Percentiles rank a stretch among this genome's conserved stretches.
These are phyloP conservation scores for Pheosia gnoma DNA, from an alignment of 2,888 invertebrate species.

Conservation along the genomic window DNA sequence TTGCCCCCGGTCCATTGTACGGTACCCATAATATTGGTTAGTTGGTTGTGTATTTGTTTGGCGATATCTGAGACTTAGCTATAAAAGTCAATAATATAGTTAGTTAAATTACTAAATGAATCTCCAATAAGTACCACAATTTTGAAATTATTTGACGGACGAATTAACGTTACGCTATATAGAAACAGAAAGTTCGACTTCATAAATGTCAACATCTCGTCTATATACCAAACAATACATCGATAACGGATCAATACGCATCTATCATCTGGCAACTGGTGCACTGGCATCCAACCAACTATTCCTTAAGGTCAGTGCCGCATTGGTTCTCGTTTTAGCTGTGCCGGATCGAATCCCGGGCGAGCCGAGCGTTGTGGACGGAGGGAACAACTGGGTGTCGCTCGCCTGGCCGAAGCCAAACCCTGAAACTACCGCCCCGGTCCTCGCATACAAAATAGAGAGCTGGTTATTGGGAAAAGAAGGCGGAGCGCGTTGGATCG, in stretches of 20 bases:
- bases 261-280: slow-evolving; percentile 58
- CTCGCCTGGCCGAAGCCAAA: slow-evolving; percentile 92
- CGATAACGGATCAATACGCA: slow-evolving; percentile 45
- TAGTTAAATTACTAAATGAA: too few relatives aligned
- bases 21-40: too few relatives aligned
- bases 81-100: too few relatives aligned
- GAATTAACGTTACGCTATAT: too few relatives aligned
- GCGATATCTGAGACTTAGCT: too few relatives aligned
- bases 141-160: too few relatives aligned
- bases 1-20: too few relatives aligned
- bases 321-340: slow-evolving; percentile 84
- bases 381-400: slow-evolving; percentile 93
- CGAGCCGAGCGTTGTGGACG: slow-evolving; percentile 90
- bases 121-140: too few relatives aligned
- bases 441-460: slow-evolving; percentile 92
- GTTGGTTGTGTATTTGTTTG: too few relatives aligned
- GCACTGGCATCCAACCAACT: slow-evolving; percentile 68
- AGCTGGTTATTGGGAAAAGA: slow-evolving; percentile 91
- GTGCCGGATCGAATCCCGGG: slow-evolving; percentile 91
- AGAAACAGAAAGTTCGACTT: too few relatives aligned
- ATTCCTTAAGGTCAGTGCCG: slow-evolving; percentile 68
- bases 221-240: slow-evolving; percentile 26
- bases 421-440: slow-evolving; percentile 87
- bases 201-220: slow-evolving; percentile 13
- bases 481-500: slow-evolving; percentile 92